These are phyloP conservation scores for Chiroxiphia lanceolata DNA, from an alignment of 2,797 vertebrate genomes.

Conservation along the genomic window DNA sequence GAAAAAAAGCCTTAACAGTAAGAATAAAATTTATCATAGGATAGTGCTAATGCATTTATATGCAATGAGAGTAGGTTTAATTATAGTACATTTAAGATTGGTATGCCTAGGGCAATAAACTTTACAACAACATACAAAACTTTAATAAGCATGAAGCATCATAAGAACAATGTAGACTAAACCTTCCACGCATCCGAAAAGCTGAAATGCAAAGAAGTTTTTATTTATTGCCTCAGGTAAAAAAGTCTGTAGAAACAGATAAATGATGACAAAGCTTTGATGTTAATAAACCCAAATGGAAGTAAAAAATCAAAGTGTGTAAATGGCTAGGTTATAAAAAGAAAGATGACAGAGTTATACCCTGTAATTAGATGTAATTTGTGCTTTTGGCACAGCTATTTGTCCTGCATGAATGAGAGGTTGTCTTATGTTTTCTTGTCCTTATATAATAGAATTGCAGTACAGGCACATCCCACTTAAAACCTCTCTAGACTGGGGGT, in stretches of 20 bases:
- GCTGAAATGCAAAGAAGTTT: constrained; percentile 73
- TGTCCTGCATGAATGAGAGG: constrained; percentile 76
- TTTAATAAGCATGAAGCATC: constrained; percentile 73
- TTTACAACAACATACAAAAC: constrained; percentile 62
- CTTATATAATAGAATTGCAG: constrained; percentile 58
- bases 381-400: constrained; percentile 78
- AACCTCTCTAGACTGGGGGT: constrained; percentile 11
- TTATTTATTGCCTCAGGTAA: constrained; percentile 76
- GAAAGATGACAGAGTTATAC: constrained; percentile 79
- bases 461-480: constrained; percentile 49
- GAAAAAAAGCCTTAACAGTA: constrained; percentile 48
- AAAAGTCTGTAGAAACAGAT: constrained; percentile 76
- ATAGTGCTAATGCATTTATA: constrained; percentile 53
- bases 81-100: constrained; percentile 60
- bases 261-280: constrained; percentile 83
- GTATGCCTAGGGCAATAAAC: constrained; percentile 66
- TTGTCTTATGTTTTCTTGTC: constrained; percentile 72
- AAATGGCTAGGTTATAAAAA: constrained; percentile 78
- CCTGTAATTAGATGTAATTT: constrained; percentile 82
- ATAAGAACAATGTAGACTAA: constrained; percentile 69
- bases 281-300: constrained; percentile 84
- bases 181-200: constrained; percentile 65
- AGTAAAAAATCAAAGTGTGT: constrained; percentile 82
- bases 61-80: constrained; percentile 60
- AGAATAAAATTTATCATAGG: constrained; percentile 52